A percentile compares a stretch with the other conserved stretches of the same genome.
phyloP scores from a whole-genome alignment of 2,113 vertebrate species.

The Glareola pratincola region DNA sequence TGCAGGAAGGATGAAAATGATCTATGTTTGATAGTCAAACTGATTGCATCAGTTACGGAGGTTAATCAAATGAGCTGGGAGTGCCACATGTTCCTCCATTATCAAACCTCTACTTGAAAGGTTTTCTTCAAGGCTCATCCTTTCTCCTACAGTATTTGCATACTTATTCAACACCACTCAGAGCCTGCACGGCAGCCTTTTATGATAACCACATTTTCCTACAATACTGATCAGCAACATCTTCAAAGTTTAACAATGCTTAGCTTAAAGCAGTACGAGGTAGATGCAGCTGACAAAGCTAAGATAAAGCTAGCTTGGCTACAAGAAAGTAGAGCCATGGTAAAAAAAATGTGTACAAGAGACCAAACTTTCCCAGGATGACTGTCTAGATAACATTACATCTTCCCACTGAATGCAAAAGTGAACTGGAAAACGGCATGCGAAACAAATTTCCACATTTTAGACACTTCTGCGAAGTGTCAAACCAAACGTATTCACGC shows the following conservation, averaged over 20 bases:
- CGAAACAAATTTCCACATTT: not conserved
- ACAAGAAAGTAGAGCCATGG: not conserved
- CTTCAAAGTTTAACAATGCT: not conserved
- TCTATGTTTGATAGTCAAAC: not conserved
- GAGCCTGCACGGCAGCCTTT: not conserved
- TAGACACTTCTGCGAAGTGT: not conserved
- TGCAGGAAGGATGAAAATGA: not conserved
- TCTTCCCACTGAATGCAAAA: not conserved
- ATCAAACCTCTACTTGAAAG: not conserved
- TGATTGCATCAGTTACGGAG: not conserved
- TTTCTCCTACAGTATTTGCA: not conserved
- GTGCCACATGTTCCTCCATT: not conserved
- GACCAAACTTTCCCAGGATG: not conserved
- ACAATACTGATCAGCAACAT: not conserved
- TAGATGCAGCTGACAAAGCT: not conserved
- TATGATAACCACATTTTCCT: not conserved
- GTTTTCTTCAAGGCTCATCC: not conserved
- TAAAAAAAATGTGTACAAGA: not conserved
- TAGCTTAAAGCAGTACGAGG: not conserved
- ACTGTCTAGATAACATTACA: not conserved
- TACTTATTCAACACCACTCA: not conserved
- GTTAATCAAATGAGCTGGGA: not conserved
- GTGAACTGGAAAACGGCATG: not conserved
- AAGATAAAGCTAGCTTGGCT: not conserved
- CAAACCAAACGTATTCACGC: not conserved